These are phyloP conservation scores for Sprattus sprattus DNA, from an alignment of 2,113 vertebrate genomes.

Conservation along the genomic window DNA sequence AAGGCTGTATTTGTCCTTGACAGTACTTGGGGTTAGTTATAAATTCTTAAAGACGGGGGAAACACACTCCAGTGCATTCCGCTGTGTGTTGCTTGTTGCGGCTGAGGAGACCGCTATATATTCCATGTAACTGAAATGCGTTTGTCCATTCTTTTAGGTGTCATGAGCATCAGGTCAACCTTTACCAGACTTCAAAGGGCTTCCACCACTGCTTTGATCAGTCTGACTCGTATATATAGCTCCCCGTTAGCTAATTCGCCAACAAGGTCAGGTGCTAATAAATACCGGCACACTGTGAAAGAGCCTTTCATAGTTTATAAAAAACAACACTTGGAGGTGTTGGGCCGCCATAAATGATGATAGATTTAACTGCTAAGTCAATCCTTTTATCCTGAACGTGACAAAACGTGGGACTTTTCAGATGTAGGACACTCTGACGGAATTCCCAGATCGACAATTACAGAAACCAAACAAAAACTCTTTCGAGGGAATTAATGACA, in stretches of 20 bases:
- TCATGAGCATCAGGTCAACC: slow-evolving; percentile 52
- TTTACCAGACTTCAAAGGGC: slow-evolving; percentile 60
- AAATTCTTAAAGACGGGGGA: background rate
- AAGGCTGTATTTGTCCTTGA: background rate
- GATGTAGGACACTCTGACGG: background rate
- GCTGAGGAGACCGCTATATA: background rate
- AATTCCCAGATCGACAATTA: background rate
- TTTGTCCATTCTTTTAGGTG: background rate
- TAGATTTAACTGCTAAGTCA: background rate
- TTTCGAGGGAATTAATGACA: background rate
- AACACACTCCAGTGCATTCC: background rate
- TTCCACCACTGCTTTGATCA: slow-evolving; percentile 53
- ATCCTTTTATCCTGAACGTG: background rate
- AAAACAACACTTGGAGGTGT: background rate
- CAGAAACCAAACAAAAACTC: background rate
- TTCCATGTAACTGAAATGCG: background rate
- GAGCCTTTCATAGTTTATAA: background rate
- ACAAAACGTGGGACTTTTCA: background rate
- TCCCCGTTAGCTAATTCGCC: slow-evolving; percentile 55
- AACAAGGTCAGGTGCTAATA: slow-evolving; percentile 61
- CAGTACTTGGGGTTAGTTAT: background rate
- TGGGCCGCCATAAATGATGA: background rate
- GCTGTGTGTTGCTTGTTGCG: background rate
- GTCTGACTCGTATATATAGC: slow-evolving; percentile 12
- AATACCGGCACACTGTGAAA: slow-evolving; percentile 34